Evolutionary conservation across 2,113 vertebrate genomes (phyloP), one percentile per base, ranked within the genome.

Genomic region (Onychorhynchus coronatus): DNA sequence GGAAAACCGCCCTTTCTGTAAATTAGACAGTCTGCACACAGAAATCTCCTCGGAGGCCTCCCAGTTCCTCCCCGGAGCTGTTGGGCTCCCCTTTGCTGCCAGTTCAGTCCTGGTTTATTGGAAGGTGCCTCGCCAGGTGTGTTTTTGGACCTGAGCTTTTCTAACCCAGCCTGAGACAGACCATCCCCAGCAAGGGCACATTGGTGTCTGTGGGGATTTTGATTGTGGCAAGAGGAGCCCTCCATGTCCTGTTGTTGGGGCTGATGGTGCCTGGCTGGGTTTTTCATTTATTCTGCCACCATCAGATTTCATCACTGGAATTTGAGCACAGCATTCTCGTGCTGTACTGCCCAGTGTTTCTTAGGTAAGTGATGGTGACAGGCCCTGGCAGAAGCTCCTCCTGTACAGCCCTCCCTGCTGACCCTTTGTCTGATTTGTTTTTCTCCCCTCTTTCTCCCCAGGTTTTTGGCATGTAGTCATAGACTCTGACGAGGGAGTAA

Each of bases 401-500:
- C 83, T 68, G 85, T 44, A 3, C 58, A 59, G 73, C 56, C 24
- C 14, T 76, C 79, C 42, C 72, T 65, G 71, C 41, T 97, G 94
- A 93, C 73, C 68, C 80, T 93, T 90, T 97, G 89, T 96, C 88
- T 92, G 44, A 85, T 73, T 53, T 75, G 68, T 81, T 55, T 93
- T 37, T 89, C 63, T 78, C 56, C 63, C 79, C 58, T 88, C 37
- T 95, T 47, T 90, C 85, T 93, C 68, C 96, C 75, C 92, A 98
- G 98, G 96, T 96, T 94, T 97, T 89, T 92, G 95, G 92, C 88
- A 61, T 92, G 35, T 96, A 94, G 89, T 95, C 72, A 82, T 88
- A 97, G 96, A 88, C 71, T 94, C 81, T 93, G 95, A 96, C 59
- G 97, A 44, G 89, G 81, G 85, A 79, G 35, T 94, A 68, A 96